These are phyloP conservation scores for Pedetes capensis DNA, from an alignment of 2,113 vertebrate genomes.

Conservation along the genomic window DNA sequence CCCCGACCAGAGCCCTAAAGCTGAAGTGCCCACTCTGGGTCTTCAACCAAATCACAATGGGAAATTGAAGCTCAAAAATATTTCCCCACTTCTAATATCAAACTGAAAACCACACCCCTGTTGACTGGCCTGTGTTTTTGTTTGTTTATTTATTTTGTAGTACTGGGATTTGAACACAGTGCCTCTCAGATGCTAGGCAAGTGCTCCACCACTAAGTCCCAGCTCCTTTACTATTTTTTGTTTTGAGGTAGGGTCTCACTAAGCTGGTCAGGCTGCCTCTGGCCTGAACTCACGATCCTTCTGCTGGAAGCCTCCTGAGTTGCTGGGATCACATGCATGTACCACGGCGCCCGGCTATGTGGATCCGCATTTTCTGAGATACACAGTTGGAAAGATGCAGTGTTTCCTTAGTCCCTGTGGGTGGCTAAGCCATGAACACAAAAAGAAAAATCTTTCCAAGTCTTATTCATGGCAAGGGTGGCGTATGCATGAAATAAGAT, in stretches of 20 bases:
- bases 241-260: too few species aligned
- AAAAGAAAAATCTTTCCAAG: neutral
- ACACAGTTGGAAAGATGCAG: neutral
- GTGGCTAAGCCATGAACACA: neutral
- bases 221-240: too few species aligned
- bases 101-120: neutral
- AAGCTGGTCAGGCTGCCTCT: too few species aligned
- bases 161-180: too few species aligned
- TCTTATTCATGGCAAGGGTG: neutral
- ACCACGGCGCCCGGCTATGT: too few species aligned
- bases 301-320: too few species aligned
- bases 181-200: too few species aligned
- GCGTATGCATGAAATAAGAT: neutral
- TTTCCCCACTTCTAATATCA: neutral
- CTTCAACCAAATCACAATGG: neutral
- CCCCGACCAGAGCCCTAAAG: neutral
- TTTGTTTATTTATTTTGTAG: too few species aligned
- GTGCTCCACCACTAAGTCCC: too few species aligned
- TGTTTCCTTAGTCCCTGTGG: neutral
- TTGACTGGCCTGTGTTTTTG: too few species aligned
- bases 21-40: neutral
- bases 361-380: neutral
- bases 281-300: too few species aligned
- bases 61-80: neutral
- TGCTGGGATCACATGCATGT: too few species aligned